phyloP scores from a whole-genome alignment of 1,140 invertebrate species.

The Bombus picipes region DNA sequence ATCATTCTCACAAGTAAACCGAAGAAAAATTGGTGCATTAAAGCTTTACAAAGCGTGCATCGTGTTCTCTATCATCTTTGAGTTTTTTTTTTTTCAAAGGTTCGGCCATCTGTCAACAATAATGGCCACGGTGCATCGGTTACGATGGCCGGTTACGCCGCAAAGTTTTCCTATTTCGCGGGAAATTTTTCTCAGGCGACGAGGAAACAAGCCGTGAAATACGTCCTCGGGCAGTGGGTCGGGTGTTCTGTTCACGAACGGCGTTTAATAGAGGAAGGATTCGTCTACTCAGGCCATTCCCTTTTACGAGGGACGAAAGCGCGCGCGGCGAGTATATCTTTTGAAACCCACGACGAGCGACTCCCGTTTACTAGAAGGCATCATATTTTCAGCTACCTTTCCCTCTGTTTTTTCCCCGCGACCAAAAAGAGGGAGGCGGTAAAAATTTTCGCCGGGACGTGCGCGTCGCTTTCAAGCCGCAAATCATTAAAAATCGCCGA shows the following conservation, averaged over 20 bases:
- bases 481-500: constrained; percentile 25
- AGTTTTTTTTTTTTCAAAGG: no score
- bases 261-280: constrained; percentile 51
- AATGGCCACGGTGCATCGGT: neutral
- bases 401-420: neutral
- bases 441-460: neutral
- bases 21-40: neutral
- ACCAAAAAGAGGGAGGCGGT: neutral
- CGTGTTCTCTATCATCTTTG: neutral
- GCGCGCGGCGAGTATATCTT: constrained; percentile 19
- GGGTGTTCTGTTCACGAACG: constrained; percentile 8
- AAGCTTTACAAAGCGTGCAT: neutral
- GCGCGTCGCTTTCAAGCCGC: constrained; percentile 9
- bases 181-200: constrained; percentile 35
- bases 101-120: no score
- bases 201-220: constrained; percentile 53
- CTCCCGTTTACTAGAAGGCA: constrained; percentile 16
- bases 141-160: neutral
- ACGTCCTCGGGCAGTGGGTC: constrained; percentile 54
- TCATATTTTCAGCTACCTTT: constrained; percentile 25
- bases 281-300: neutral
- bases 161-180: constrained; percentile 39
- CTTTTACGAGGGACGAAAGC: constrained; percentile 12
- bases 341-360: constrained; percentile 30
- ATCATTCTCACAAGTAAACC: neutral